These are phyloP conservation scores for Rhagonycha lutea DNA, from an alignment of 2,888 invertebrate genomes.

Conservation along the genomic window DNA sequence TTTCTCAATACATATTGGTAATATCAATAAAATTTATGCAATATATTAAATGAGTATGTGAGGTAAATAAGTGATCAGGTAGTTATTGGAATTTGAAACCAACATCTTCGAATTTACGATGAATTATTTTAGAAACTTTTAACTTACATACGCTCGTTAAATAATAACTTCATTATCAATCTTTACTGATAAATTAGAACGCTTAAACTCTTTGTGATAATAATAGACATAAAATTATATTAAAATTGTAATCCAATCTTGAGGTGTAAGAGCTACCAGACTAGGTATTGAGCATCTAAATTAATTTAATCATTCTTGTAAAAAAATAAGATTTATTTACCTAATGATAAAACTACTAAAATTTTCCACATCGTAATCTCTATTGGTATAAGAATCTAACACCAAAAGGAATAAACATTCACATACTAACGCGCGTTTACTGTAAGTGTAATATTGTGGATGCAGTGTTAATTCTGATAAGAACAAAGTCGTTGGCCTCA, in stretches of 20 bases:
- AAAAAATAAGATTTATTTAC: slow-evolving; percentile 2
- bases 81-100: too few species aligned
- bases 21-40: too few species aligned
- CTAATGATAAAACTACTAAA: slow-evolving; percentile 11
- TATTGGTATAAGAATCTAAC: neutral
- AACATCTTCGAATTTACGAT: too few species aligned
- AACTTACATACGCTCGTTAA: neutral
- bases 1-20: too few species aligned
- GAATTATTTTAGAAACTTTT: too few species aligned
- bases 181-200: neutral
- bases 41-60: too few species aligned
- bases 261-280: neutral
- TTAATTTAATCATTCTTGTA: neutral
- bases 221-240: neutral
- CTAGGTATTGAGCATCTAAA: neutral
- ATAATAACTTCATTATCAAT: neutral
- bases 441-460: slow-evolving; percentile 13
- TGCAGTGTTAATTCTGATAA: slow-evolving; percentile 17
- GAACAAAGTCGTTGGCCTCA: slow-evolving; percentile 31
- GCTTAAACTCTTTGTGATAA: neutral
- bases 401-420: slow-evolving; percentile 1
- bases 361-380: slow-evolving; percentile 3
- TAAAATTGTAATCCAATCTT: neutral
- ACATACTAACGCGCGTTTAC: slow-evolving; percentile 11
- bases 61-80: too few species aligned